Percentiles rank a stretch among this genome's conserved stretches.
Conservation (phyloP, 2,113 vertebrate genomes). For the Prionailurus viverrinus region DNA sequence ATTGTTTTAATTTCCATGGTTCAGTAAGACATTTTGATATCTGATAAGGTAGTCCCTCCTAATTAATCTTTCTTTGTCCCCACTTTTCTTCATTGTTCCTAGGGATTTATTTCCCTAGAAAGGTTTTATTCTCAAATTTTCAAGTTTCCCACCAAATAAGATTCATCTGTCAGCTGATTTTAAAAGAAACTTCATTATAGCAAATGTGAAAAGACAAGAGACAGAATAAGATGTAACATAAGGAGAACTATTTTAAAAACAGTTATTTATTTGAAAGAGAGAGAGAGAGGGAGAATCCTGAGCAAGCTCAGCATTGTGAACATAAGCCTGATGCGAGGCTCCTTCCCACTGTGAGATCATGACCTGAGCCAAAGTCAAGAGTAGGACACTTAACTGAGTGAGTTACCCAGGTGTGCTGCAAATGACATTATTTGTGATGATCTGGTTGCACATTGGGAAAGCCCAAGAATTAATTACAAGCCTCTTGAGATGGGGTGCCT, state of each 20-base stretch:
- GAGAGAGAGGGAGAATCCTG: too few relatives aligned
- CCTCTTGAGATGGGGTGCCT: background rate
- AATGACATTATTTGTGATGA: background rate
- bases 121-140: background rate
- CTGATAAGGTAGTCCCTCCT: background rate
- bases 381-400: too few relatives aligned
- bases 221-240: background rate
- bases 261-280: too few relatives aligned
- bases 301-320: too few relatives aligned
- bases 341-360: too few relatives aligned
- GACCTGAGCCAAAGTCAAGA: too few relatives aligned
- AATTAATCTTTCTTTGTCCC: background rate
- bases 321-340: too few relatives aligned
- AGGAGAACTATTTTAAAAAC: background rate
- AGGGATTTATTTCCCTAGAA: background rate
- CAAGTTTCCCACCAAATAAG: constrained; percentile 16
- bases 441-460: background rate
- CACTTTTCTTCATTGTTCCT: background rate
- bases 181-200: constrained; percentile 12
- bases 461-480: background rate
- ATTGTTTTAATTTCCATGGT: background rate
- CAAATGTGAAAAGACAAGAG: background rate
- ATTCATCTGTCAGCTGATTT: background rate
- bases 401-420: background rate
- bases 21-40: background rate